Base-by-base conservation (phyloP, 2,113 vertebrate genomes). In the Gracilinanus agilis region DNA sequence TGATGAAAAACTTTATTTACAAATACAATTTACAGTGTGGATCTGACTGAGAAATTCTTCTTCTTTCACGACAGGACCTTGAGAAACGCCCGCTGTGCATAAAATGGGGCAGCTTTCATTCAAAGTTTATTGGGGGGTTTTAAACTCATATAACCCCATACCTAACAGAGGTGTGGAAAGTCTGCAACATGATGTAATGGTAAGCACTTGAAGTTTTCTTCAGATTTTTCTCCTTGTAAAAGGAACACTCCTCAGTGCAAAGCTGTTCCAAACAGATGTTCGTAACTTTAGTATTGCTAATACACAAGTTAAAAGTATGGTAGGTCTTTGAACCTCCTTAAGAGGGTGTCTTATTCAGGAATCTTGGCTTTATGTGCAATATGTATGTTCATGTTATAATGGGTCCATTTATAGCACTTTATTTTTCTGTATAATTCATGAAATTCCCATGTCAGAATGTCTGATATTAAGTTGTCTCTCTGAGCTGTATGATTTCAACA, bases 261-360 rank as follows among this genome's bases (percentile, higher is more conserved):
- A 97, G 97, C 96, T 95, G 93, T 97, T 98, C 94, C 91, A 97
- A 98, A 97, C 98, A 98, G 97, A 98, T 98, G 97, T 98, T 96
- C 93, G 0, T 90, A 98, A 89, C 90, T 95, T 88, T 90, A 96
- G 89, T 0, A 95, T 90, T 89, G n/a, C 53, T 91, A 89, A 93
- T 97, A 96, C 94, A 95, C 61, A 91, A 94, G 55, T 95, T 97
- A 96, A 97, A 97, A 97, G 91, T 91, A 96, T 27, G 92, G 55
- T 91, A 91, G 0, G 1, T 92, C 96, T 98, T 98, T 98, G 96
- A 98, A 98, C 67, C 90, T 97, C 95, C 96, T 97, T 94, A 97
- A 96, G 53, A 94, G 93, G 94, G 90, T 92, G 55, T 94, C 95
- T 95, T 97, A 96, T 91, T 97, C 96, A 97, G n/a, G 34, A 98